Base-by-base conservation (phyloP, 1,140 invertebrate genomes). In the Galendromus occidentalis region DNA sequence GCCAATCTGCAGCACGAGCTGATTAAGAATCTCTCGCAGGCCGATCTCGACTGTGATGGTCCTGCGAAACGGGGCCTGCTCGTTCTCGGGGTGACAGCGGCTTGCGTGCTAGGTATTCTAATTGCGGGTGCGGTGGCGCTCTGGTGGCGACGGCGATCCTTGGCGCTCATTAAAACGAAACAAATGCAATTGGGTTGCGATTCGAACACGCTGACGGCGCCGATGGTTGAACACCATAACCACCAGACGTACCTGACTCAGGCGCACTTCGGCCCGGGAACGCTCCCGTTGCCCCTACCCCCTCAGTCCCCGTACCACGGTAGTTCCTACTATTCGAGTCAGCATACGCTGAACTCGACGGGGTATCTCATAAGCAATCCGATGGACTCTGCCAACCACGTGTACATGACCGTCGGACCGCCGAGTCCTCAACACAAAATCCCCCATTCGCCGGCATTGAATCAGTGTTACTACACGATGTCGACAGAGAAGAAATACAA, bases 41-140 rank as follows among this genome's bases (percentile, higher is more conserved):
- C 33, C 51, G 51, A 59, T 25, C 51, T 59, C 51, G 51, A 59
- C 51, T 59, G 51, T 25, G 51, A 59, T 59, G 51, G 51, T 4
- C 51, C 51, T 25, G 33, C 51, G 22, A 59, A 59, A 22, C 51
- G 51, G 25, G 51, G 51, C 2, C 14, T 59, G 17, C 51, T 59
- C 14, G 51, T 59, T 25, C 25, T 59, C 1, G 25, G 51, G 17
- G 33, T 59, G 14, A 33, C 51, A 14, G 25, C 51, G 5, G 51
- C 22, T 33, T 59, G 51, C 25, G 25, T 59, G 51, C 33, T 59
- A 59, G 51, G 51, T 59, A 59, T 59, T 59, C 51, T 59, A 4
- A 59, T 59, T 14, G 51, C 51, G 51, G 51, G 25, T 29, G 51
- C 25, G 14, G 51, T 59, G 12, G 51, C 51, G 22, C n/a, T 59